Conservation (phyloP, 2,113 vertebrate species). For the Dromaius novaehollandiae region DNA sequence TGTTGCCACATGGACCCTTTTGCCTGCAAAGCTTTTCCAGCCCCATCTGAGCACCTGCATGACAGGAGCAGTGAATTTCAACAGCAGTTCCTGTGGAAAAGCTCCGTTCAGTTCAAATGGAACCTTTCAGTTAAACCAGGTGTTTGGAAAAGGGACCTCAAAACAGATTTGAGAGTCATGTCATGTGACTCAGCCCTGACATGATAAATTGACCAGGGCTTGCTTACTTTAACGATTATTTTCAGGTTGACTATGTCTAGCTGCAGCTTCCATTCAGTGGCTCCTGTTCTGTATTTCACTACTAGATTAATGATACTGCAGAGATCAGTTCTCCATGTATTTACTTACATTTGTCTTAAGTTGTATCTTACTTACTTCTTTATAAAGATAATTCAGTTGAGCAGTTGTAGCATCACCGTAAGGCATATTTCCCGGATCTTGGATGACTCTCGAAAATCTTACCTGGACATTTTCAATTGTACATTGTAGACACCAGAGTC, state of each 20-base stretch:
- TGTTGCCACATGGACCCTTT: not conserved
- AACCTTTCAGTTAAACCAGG: not conserved
- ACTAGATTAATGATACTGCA: accelerated
- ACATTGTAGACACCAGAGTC: not conserved
- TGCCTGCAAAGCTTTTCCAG: not conserved
- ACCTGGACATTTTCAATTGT: not conserved
- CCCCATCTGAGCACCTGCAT: not conserved
- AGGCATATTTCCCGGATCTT: not conserved
- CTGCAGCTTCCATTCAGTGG: not conserved
- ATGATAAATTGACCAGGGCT: not conserved
- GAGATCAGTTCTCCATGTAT: not conserved
- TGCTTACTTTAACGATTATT: not conserved
- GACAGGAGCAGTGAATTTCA: not conserved
- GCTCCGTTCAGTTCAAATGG: not conserved
- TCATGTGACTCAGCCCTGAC: not conserved
- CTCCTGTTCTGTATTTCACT: not conserved
- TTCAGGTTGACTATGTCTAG: not conserved
- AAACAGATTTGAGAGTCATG: not conserved
- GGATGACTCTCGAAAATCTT: not conserved
- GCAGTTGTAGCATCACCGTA: not conserved
- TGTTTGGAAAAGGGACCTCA: not conserved
- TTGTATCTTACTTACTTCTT: not conserved
- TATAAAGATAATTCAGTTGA: not conserved
- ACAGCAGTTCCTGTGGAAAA: not conserved
- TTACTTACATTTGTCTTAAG: not conserved